These are phyloP conservation scores for Otis tarda DNA, from an alignment of 2,113 vertebrate genomes.

Conservation along the genomic window DNA sequence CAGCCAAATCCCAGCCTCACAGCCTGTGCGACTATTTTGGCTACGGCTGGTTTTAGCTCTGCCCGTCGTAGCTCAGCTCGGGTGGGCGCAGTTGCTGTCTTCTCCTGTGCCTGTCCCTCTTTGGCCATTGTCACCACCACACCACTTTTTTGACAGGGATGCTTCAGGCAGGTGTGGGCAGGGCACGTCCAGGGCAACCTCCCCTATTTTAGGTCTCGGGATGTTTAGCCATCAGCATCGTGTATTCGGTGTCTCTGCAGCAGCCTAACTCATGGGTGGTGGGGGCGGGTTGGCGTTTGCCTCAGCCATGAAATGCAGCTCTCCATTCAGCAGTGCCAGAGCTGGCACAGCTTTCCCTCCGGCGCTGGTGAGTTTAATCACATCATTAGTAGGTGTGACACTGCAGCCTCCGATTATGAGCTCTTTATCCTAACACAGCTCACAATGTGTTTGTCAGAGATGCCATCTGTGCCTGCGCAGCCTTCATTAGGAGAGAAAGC, in stretches of 20 bases:
- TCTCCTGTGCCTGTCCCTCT: background rate
- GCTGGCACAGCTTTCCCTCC: slow-evolving; percentile 10
- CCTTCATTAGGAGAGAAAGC: slow-evolving; percentile 36
- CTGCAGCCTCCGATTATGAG: slow-evolving; percentile 34
- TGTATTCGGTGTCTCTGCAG: background rate
- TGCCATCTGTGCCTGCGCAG: slow-evolving; percentile 49
- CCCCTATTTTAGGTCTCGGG: background rate
- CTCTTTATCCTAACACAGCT: slow-evolving; percentile 32
- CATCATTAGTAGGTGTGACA: slow-evolving; percentile 62
- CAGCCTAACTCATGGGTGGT: background rate
- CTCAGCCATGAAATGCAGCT: background rate
- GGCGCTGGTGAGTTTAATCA: slow-evolving; percentile 48
- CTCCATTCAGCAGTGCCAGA: background rate
- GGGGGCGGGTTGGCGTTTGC: background rate
- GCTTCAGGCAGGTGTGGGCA: background rate
- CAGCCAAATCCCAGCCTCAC: background rate
- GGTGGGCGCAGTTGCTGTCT: background rate
- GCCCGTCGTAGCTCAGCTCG: accelerated
- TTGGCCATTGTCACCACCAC: background rate
- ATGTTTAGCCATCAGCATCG: background rate
- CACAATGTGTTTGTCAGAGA: slow-evolving; percentile 8
- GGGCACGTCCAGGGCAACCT: background rate
- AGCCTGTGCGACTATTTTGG: background rate
- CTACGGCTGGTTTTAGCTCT: background rate
- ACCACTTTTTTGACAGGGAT: background rate